Base-by-base conservation (phyloP, 2,113 vertebrate genomes). In the Campylorhamphus procurvoides region DNA sequence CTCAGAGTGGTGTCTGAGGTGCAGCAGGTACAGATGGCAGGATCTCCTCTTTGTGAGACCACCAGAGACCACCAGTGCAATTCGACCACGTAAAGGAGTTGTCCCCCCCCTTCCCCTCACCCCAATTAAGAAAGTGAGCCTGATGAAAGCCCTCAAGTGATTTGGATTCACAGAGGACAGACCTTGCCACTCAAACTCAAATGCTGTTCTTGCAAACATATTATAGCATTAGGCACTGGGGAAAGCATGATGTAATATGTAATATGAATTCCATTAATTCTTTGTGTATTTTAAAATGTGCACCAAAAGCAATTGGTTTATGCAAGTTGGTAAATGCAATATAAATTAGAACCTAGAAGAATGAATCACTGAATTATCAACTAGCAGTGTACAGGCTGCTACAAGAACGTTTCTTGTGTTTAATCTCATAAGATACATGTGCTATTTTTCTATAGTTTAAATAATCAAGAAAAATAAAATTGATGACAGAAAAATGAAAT, bases 51-150 rank as follows among this genome's bases (percentile, higher is more conserved):
- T 39, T n/a, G n/a, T 29, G 22, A 23, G 55, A 24, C 49, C 31
- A 24, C 49, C 31, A 42, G 55, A 49, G 28, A 44, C 40, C n/a
- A 31, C 13, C 24, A 24, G 24, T 24, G 9, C 19, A 64, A 67
- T 68, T 67, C 42, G 53, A 6, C 42, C 24, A 25, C 25, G n/a
- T 24, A 44, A 82, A 49, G 9, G 16, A 49, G 8, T 31, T 47
- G 42, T 11, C 5, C 8, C 3, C 8, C 7, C 18, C 33, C 29
- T 33, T 50, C 5, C 15, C 9, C 8, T 9, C 0, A 0, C 7
- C 53, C 18, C 14, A n/a, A 31, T 66, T 79, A 83, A 31, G 14
- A 40, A 58, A 86, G n/a, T 49, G 18, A 55, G 28, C 52, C 37
- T 44, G 37, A 40, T 42, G 46, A 60, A 80, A 79, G 9, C 7